Evolutionary conservation across 2,888 invertebrate genomes (phyloP).

Genomic region (Cheilosia vulpina): DNA sequence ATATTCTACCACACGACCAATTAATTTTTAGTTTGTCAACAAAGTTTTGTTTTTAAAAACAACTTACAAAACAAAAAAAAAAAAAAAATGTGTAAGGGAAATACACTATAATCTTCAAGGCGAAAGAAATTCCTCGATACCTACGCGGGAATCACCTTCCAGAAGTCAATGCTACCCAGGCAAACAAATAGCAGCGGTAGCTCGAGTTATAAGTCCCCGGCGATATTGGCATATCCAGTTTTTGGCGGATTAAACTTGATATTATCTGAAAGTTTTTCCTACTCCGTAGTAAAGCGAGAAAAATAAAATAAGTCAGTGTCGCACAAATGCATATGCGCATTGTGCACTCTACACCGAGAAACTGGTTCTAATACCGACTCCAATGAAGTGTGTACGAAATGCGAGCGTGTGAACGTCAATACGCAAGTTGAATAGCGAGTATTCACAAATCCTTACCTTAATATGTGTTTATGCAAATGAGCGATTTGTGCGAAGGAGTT

Average conservation of each 20-base stretch:
- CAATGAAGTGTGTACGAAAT: background rate
- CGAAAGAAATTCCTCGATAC: slow-evolving; percentile 28
- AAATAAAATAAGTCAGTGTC: slow-evolving; percentile 42
- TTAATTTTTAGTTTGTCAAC: slow-evolving; percentile 3
- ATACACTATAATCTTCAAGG: slow-evolving; percentile 8
- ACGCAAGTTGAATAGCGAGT: background rate
- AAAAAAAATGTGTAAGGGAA: background rate
- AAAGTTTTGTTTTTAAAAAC: background rate
- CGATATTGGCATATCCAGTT: slow-evolving; percentile 57
- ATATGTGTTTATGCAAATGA: slow-evolving; percentile 1
- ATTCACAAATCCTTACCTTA: background rate
- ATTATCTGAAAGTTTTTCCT: slow-evolving; percentile 68
- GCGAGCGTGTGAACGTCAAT: background rate
- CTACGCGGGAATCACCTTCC: slow-evolving; percentile 24
- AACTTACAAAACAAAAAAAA: background rate
- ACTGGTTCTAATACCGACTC: slow-evolving; percentile 30
- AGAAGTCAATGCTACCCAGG: slow-evolving; percentile 17
- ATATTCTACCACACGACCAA: background rate
- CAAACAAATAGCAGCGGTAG: background rate
- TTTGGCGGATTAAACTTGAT: slow-evolving; percentile 66
- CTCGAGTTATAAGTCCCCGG: background rate
- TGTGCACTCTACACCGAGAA: slow-evolving; percentile 10
- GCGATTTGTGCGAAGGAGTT: background rate
- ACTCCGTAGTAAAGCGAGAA: slow-evolving; percentile 8
- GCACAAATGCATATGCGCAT: slow-evolving; percentile 25